Evolutionary conservation across 2,797 vertebrate genomes (phyloP), one percentile per base, ranked within the genome.

Genomic region (Emys orbicularis): DNA sequence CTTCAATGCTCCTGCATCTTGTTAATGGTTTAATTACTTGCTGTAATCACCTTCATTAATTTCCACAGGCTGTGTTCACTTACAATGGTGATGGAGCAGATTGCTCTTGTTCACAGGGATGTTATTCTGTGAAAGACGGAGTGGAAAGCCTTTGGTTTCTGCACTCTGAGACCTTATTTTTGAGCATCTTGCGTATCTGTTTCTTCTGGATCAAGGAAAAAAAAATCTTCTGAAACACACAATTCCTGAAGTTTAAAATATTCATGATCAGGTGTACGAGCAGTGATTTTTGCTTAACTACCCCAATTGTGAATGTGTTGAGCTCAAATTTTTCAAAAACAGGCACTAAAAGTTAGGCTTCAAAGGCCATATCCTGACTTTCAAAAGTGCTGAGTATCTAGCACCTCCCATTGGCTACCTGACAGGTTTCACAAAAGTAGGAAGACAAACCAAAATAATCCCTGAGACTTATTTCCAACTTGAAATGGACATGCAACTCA

Each of bases 1-100:
- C 23, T 87, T 29, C 25, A 44, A 1, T 2, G 1, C 54, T 2
- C 86, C 44, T 93, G 12, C 23, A 77, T 76, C 53, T 88, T 3
- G 1, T 95, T 92, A 92, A 54, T 65, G 34, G 13, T 77, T 94
- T 94, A 74, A 83, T 91, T 93, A 50, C 23, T 92, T 96, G 91
- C 72, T 81, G 49, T 8, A 87, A 82, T 93, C 50, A 44, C 0
- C 0, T 92, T 12, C 16, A 25, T 65, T 88, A 7, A 6, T 88
- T 88, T 90, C 10, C 27, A 41, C 37, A 65, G 53, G 54, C 41
- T 57, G 52, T 37, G 31, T 83, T 95, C 12, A 47, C 91, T 93
- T 83, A 37, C 76, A 49, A 21, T 80, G 81, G 52, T 88, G 89
- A 76, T 34, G 50, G 68, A 91, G 76, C 25, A 0, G 80, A 37